Evolutionary conservation across 2,888 invertebrate species (phyloP), one percentile per base, ranked within the genome.

Genomic region (Octonoba sinensis): DNA sequence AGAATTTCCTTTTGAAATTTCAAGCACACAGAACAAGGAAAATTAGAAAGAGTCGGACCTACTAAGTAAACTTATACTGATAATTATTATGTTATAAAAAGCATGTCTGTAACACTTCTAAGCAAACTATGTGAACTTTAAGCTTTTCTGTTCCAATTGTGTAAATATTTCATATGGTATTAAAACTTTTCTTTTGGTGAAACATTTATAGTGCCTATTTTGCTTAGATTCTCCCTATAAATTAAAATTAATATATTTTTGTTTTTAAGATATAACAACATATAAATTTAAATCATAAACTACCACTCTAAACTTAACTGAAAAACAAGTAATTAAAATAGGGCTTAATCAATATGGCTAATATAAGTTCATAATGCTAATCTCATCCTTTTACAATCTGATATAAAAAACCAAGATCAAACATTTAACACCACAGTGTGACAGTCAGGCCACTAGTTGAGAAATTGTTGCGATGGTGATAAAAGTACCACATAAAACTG

Each of bases 401-500:
- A 66, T 18, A 44, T 36, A 73, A 72, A 73, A 73, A 79, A 62
- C 57, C 16, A 57, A 56, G 47, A 47, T 70, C 54, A 76, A 24
- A 73, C 54, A 73, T 56, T 70, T 44, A 65, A 60, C 36, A 60
- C 72, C 54, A 60, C 54, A 16, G 46, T 62, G 69, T 73, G 67
- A 67, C 72, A 36, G 11, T 15, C 65, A 66, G 59, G 77, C 67
- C 73, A 73, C 72, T 81, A 81, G 46, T 62, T 24, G 67, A 69
- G 65, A 66, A 44, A 49, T 81, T 81, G 78, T 60, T 67, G 69
- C 54, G 47, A 81, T 71, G 67, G 72, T 69, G 69, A 73, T 66
- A 73, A 79, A 69, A 73, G 67, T 73, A 79, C 51, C 60, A 71
- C 47, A 69, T 77, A 75, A 62, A 66, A 81, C 73, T 67, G 73